Percentiles rank a stretch among this genome's conserved stretches.
phyloP scores from a whole-genome alignment of 1,140 invertebrate species.

The Zophobas atratus region DNA sequence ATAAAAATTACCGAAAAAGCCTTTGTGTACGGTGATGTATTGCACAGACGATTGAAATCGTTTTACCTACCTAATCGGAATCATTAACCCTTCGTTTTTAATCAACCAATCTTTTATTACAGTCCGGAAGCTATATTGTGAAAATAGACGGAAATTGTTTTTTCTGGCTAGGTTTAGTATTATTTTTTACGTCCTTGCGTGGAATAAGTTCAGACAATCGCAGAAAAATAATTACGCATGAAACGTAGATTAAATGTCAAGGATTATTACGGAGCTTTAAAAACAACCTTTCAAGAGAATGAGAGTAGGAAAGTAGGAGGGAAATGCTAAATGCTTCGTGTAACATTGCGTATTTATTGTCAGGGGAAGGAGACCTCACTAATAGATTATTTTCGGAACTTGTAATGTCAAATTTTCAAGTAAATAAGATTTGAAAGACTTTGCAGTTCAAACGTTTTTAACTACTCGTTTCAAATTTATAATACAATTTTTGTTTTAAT shows the following conservation, averaged over 20 bases:
- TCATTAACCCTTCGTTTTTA: slow-evolving; percentile 39
- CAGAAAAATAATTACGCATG: slow-evolving; percentile 19
- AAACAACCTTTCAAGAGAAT: slow-evolving; percentile 9
- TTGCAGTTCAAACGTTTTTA: too few species aligned
- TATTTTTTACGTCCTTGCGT: slow-evolving; percentile 5
- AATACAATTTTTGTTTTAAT: too few species aligned
- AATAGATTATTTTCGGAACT: too few species aligned
- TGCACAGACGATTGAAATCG: slow-evolving; percentile 25
- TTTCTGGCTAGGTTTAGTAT: neutral
- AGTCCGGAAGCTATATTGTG: slow-evolving; percentile 2
- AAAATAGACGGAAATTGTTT: slow-evolving; percentile 27
- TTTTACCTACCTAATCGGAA: slow-evolving; percentile 30
- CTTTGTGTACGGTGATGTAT: slow-evolving; percentile 35
- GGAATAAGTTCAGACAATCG: slow-evolving; percentile 31
- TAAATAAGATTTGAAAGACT: too few species aligned
- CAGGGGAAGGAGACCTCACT: too few species aligned
- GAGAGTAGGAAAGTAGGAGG: neutral
- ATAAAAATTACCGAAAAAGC: slow-evolving; percentile 36
- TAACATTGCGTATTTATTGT: too few species aligned
- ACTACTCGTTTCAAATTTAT: too few species aligned
- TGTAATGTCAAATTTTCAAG: too few species aligned
- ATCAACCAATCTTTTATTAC: slow-evolving; percentile 33
- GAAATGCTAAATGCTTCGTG: neutral
- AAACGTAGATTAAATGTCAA: slow-evolving; percentile 35
- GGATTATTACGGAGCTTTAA: neutral